Evolutionary conservation across 2,888 invertebrate genomes (phyloP), one percentile per base, ranked within the genome.

Genomic region (Zonitis immaculata): DNA sequence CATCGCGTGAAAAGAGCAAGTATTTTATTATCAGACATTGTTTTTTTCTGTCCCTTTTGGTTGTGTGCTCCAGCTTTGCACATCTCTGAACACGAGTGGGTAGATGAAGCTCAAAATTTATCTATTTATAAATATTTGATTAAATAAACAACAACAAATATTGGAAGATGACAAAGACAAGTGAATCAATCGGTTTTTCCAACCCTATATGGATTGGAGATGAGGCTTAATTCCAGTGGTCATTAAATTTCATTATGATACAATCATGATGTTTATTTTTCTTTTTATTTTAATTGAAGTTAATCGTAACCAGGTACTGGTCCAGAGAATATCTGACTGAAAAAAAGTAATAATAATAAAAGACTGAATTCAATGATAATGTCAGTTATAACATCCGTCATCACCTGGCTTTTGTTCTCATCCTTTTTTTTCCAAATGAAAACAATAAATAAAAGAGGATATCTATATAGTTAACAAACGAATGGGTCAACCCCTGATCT

Each of bases 281-380:
- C 59, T 62, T 60, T 62, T 60, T 63, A 60, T 63, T 59, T 63
- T 62, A 62, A 59, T 63, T 60, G 60, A 61, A 57, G 51, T 56
- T 47, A 52, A 39, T 54, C 46, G 49, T 54, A 44, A 30, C 28
- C 42, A 45, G 42, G 56, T 54, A 57, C n/a, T n/a, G n/a, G n/a
- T n/a, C n/a, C n/a, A n/a, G n/a, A n/a, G n/a, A n/a, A n/a, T n/a
- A n/a, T n/a, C n/a, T n/a, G n/a, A n/a, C n/a, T n/a, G n/a, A n/a
- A n/a, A 59, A 57, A 27, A 14, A 7, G 2, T 32, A 32, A 32
- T 49, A 57, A 59, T 52, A 55, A 52, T 50, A 32, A 46, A n/a
- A n/a, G n/a, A n/a, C n/a, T n/a, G n/a, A n/a, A n/a, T n/a, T n/a
- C 27, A 42, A 52, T 42, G 42, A 26, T 51, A 42, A 51, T 51